These are phyloP conservation scores for Trissonchulus latispiculum DNA, from an alignment of 2,888 invertebrate genomes.

Conservation along the genomic window DNA sequence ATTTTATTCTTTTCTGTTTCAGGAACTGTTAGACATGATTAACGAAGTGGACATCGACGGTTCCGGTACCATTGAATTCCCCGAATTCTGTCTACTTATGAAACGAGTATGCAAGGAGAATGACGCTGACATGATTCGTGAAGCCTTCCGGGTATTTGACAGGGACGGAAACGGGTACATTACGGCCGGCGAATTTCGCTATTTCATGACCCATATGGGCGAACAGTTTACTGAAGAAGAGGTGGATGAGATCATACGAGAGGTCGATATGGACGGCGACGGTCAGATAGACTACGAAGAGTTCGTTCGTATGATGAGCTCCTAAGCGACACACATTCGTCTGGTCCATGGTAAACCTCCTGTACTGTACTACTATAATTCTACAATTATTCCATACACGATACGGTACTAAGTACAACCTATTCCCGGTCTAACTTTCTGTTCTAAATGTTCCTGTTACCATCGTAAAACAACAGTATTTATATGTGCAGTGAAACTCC, in stretches of 20 bases:
- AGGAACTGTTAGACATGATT: slow-evolving; percentile 42
- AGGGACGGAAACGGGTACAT: slow-evolving; percentile 43
- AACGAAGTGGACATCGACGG: slow-evolving; percentile 38
- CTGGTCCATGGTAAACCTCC: no score
- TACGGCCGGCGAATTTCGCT: slow-evolving; percentile 38
- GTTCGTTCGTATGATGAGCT: slow-evolving; percentile 18
- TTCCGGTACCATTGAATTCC: slow-evolving; percentile 33
- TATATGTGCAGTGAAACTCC: no score
- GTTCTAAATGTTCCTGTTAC: no score
- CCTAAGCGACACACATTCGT: no score
- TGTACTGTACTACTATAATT: no score
- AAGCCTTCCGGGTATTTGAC: slow-evolving; percentile 37
- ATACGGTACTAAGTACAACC: no score
- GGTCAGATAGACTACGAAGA: slow-evolving; percentile 34
- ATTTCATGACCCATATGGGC: slow-evolving; percentile 44
- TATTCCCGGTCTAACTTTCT: no score
- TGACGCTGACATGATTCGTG: slow-evolving; percentile 12
- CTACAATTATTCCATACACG: no score
- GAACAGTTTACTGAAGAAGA: slow-evolving; percentile 43
- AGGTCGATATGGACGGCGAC: slow-evolving; percentile 44
- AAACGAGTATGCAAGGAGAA: slow-evolving; percentile 32
- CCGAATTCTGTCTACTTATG: slow-evolving; percentile 37
- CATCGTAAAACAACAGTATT: no score
- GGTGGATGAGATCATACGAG: slow-evolving; percentile 43
- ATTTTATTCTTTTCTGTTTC: no score